Evolutionary conservation across 2,797 vertebrate genomes (phyloP).

Genomic region (Masticophis lateralis): DNA sequence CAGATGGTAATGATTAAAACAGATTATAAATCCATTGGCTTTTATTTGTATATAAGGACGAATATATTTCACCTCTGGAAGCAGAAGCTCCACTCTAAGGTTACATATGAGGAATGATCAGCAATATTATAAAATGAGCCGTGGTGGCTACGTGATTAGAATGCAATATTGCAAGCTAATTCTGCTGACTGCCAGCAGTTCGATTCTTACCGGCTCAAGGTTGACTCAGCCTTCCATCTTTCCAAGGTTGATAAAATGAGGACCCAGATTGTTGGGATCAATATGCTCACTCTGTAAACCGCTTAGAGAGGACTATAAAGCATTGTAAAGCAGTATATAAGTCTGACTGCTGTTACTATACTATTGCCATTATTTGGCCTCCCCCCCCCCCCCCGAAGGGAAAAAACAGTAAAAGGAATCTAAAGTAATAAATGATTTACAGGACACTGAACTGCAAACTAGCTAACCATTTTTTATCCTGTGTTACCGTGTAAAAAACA

Average conservation of each 20-base stretch:
- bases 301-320: background rate
- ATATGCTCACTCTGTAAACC: background rate
- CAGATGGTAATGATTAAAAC: background rate
- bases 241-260: background rate
- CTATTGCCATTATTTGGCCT: background rate
- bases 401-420: background rate
- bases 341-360: background rate
- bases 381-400: rapidly evolving
- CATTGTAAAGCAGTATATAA: background rate
- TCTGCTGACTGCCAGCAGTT: background rate
- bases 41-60: background rate
- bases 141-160: background rate
- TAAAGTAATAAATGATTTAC: background rate
- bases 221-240: background rate
- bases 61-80: background rate
- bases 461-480: background rate
- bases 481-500: background rate
- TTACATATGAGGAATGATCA: background rate
- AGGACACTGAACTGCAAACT: background rate
- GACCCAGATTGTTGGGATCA: background rate
- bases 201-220: background rate
- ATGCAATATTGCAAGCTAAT: background rate
- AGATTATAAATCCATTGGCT: background rate
- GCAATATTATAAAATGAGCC: background rate
- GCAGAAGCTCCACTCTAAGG: background rate